Evolutionary conservation across 2,113 vertebrate species (phyloP), one percentile per base, ranked within the genome.

Genomic region (Hystrix brachyura): DNA sequence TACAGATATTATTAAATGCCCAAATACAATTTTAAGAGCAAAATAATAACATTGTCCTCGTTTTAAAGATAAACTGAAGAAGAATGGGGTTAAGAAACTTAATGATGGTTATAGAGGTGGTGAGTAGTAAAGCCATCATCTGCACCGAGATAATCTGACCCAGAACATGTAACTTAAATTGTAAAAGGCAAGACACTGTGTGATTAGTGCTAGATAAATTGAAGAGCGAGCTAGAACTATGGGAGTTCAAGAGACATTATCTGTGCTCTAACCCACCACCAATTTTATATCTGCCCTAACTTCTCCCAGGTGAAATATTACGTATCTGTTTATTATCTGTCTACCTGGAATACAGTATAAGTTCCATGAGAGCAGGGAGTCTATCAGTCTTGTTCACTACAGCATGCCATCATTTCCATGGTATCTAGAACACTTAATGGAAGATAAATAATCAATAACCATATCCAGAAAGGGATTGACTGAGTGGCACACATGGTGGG

Each of bases 401-500:
- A n/a, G n/a, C 19, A 27, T 4, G 71, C 25, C 5, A 15, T 53
- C 53, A 27, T 15, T 23, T 21, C 25, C 4, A 25, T 1, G 23
- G 85, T 4, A 80, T 34, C 32, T 48, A 10, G n/a, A 55, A 32
- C 10, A 59, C 23, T 19, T 65, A 8, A 3, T 10, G 51, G 48
- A 53, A 65, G 10, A 71, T 0, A 51, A 29, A 78, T 21, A 19
- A 59, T 48, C 32, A 34, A 2, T 17, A n/a, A 55, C 46, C 48
- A 5, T 7, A 59, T 7, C 10, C 78, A 62, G 13, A 14, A 21
- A 62, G 67, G 85, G 32, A 27, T 10, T 0, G 1, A 27, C 14
- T 25, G 27, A n/a, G 53, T 6, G 1, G 9, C 46, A 46, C 1
- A 0, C 2, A 18, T 3, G 2, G 2, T 4, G 6, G 2, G 46